Conservation (phyloP, 1,140 invertebrate genomes). For the Pogonognathellus flavescens region DNA sequence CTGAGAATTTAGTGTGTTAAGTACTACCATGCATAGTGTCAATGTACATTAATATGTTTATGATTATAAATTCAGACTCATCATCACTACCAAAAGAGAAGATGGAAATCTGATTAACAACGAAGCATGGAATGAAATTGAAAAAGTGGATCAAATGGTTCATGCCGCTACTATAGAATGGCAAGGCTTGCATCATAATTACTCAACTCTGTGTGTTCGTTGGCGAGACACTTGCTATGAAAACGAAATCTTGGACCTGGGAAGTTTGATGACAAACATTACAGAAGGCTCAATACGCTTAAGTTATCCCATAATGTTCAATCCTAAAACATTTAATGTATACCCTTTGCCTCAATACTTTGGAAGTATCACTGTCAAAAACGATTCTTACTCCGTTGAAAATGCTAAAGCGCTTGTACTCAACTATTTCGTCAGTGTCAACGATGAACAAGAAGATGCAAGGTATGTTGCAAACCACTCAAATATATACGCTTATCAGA, state of each 20-base stretch:
- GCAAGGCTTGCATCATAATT: conserved; percentile 78
- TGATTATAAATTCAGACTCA: conserved; percentile 74
- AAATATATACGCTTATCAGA: not conserved
- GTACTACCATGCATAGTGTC: not conserved
- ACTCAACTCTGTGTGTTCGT: conserved; percentile 84
- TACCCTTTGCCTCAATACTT: conserved; percentile 89
- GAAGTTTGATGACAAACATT: conserved; percentile 82
- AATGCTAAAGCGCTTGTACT: conserved; percentile 85
- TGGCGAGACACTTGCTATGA: conserved; percentile 85
- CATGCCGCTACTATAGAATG: conserved; percentile 79
- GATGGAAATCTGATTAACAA: conserved; percentile 82
- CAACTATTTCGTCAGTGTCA: conserved; percentile 79
- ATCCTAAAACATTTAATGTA: conserved; percentile 84
- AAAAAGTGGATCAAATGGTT: conserved; percentile 81
- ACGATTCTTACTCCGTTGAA: conserved; percentile 76
- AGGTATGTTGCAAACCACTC: not conserved
- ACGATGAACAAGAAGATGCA: not conserved
- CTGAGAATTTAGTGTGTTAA: too few species aligned
- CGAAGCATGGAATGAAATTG: conserved; percentile 82
- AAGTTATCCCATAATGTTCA: conserved; percentile 88
- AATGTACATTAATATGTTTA: not conserved
- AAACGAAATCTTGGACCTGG: conserved; percentile 87
- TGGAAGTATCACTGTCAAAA: conserved; percentile 80
- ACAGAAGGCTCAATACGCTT: conserved; percentile 80
- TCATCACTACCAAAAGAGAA: conserved; percentile 83